A percentile compares a stretch with the other conserved stretches of the same genome.
Evolutionary conservation across 2,113 vertebrate genomes (phyloP).

Genomic region (Dunckerocampus dactyliophorus): DNA sequence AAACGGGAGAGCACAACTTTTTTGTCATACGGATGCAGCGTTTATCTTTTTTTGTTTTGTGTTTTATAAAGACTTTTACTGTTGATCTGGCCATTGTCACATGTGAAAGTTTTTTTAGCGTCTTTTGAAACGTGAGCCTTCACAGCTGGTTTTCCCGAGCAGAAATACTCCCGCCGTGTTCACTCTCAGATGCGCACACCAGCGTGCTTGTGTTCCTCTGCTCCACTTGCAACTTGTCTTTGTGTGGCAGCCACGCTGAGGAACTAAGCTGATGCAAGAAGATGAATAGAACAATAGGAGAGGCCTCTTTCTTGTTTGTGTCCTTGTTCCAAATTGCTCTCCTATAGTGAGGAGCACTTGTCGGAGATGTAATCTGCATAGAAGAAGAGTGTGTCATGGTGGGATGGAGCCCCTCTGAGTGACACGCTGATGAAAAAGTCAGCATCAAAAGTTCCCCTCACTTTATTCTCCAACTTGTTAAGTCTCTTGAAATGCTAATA

Average conservation of each 20-base stretch:
- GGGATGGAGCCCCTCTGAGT: conserved; percentile 7
- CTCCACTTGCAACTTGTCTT: background rate
- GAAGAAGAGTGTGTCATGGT: conserved; percentile 8
- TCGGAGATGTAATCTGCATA: conserved; percentile 16
- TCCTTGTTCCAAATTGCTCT: conserved; percentile 41
- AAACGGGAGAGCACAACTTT: too few relatives aligned
- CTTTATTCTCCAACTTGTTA: conserved; percentile 8
- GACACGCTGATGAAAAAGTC: conserved; percentile 9
- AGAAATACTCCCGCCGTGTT: background rate
- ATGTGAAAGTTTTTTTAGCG: background rate
- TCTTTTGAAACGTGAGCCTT: background rate
- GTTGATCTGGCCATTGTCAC: background rate
- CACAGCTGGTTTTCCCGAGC: too few relatives aligned
- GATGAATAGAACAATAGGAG: conserved; percentile 46
- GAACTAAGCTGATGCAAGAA: conserved; percentile 41
- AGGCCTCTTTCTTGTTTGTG: conserved; percentile 27
- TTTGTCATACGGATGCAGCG: too few relatives aligned
- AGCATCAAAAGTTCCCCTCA: background rate
- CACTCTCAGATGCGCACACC: background rate
- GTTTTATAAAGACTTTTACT: too few relatives aligned
- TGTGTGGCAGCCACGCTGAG: background rate
- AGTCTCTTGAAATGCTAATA: conserved; percentile 15
- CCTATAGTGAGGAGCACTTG: conserved; percentile 24
- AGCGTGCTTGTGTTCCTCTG: background rate
- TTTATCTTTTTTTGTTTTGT: too few relatives aligned